Percentiles rank a stretch among this genome's conserved stretches.
phyloP scores from a whole-genome alignment of 2,888 invertebrate species.

The Arctia plantaginis region DNA sequence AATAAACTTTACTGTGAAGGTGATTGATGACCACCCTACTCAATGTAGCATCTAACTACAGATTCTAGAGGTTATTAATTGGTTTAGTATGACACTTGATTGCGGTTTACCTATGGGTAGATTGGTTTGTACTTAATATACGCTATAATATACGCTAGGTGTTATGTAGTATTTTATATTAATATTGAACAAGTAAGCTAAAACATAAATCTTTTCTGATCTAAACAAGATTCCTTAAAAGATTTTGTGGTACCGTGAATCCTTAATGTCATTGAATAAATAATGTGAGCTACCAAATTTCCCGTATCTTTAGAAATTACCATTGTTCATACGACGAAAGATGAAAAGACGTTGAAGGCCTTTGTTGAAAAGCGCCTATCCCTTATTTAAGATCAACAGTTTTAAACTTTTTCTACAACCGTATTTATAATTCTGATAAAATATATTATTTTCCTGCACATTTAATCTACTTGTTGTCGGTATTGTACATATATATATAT shows the following conservation, averaged over 20 bases:
- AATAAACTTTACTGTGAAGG: background rate
- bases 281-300: constrained; percentile 31
- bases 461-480: background rate
- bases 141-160: no score
- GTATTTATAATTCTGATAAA: background rate
- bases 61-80: background rate
- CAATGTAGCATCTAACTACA: constrained; percentile 1
- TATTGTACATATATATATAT: background rate
- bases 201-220: background rate
- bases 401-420: background rate
- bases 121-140: background rate
- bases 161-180: background rate
- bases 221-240: constrained; percentile 24
- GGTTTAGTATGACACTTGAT: background rate
- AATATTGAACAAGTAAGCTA: background rate
- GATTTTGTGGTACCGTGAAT: constrained; percentile 31
- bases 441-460: background rate
- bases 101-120: background rate
- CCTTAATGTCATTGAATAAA: constrained; percentile 39
- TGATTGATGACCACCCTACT: background rate
- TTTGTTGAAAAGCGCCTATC: constrained; percentile 10
- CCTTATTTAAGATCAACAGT: background rate
- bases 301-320: constrained; percentile 36
- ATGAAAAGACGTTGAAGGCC: constrained; percentile 16
- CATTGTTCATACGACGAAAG: constrained; percentile 20